Conservation (phyloP, 2,888 invertebrate species). For the Galerucella pusilla region DNA sequence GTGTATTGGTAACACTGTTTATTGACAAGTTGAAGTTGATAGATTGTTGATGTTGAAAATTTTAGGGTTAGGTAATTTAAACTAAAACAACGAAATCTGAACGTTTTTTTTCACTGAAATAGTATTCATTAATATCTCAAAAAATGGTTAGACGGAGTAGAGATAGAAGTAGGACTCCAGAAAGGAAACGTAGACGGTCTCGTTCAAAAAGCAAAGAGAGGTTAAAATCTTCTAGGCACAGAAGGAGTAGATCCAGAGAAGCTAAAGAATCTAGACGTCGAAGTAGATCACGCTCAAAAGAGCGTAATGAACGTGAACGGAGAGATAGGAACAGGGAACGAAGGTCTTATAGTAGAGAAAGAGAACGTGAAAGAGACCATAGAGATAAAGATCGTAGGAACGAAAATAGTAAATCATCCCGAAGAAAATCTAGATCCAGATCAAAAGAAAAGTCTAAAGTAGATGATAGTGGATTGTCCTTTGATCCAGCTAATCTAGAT, state of each 20-base stretch:
- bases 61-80: background rate
- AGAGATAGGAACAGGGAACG: constrained; percentile 56
- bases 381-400: constrained; percentile 70
- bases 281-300: constrained; percentile 58
- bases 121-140: background rate
- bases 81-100: background rate
- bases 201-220: constrained; percentile 62
- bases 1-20: background rate
- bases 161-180: constrained; percentile 59
- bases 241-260: constrained; percentile 75
- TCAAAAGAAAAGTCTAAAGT: constrained; percentile 66
- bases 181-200: constrained; percentile 59
- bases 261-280: constrained; percentile 68
- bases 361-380: constrained; percentile 56
- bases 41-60: constrained; percentile 1
- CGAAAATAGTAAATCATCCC: constrained; percentile 68
- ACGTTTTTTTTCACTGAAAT: background rate
- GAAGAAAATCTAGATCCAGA: constrained; percentile 61
- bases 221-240: constrained; percentile 70
- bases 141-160: constrained; percentile 47
- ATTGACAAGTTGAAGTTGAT: background rate
- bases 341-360: constrained; percentile 55
- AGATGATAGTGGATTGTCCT: constrained; percentile 71
- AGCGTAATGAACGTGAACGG: constrained; percentile 39
- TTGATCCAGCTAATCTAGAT: constrained; percentile 79